Percentiles rank a stretch among this genome's conserved stretches.
Evolutionary conservation across 2,797 vertebrate species (phyloP).

Genomic region (Dipus sagitta): DNA sequence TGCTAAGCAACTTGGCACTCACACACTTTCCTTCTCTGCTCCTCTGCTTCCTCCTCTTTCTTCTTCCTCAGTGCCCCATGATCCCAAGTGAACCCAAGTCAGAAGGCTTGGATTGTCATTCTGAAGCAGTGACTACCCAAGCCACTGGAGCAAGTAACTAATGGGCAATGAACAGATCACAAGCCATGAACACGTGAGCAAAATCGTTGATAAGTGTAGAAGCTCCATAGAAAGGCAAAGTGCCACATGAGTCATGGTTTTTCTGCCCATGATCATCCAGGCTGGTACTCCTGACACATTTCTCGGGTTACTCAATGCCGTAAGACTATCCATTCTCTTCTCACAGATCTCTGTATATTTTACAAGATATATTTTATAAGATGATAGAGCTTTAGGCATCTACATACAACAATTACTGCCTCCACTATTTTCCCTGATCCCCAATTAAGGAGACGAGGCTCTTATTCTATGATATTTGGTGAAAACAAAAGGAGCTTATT

Average conservation of each 20-base stretch:
- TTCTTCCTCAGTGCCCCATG: neutral
- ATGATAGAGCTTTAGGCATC: rapidly evolving
- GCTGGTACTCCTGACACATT: neutral
- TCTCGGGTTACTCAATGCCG: neutral
- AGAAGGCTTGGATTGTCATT: neutral
- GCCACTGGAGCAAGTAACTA: rapidly evolving
- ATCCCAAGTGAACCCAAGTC: neutral
- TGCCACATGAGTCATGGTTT: neutral
- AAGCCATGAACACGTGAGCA: neutral
- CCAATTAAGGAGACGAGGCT: neutral
- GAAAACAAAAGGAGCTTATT: neutral
- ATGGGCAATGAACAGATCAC: neutral
- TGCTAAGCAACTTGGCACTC: neutral
- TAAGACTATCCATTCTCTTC: neutral
- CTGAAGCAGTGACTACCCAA: neutral
- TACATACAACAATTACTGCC: neutral
- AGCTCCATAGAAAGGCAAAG: neutral
- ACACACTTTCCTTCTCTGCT: neutral
- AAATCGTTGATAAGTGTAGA: neutral
- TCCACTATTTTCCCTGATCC: neutral
- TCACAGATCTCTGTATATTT: neutral
- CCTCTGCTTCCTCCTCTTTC: neutral
- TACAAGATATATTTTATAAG: neutral
- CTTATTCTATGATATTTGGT: constrained; percentile 23
- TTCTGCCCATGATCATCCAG: neutral